Evolutionary conservation across 2,888 invertebrate genomes (phyloP), one percentile per base, ranked within the genome.

Genomic region (Lymantria dispar): DNA sequence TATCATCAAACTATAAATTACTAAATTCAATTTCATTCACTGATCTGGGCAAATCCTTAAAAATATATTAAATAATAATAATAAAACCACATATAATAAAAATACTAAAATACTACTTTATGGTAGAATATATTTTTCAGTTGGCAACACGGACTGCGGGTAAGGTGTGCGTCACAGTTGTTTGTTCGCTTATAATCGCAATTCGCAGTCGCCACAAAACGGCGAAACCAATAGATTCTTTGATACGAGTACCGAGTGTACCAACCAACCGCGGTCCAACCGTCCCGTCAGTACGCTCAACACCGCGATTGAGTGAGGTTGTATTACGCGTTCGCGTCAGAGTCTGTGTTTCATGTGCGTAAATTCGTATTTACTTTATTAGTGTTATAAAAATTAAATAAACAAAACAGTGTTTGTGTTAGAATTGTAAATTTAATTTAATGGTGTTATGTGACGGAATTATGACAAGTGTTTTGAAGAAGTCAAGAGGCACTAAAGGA

Each of bases 401-500:
- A 46, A 52, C 45, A 65, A 65, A 68, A 54, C 48, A 47, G 64
- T 67, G 67, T 62, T 43, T 59, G 64, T 67, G 67, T 45, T 56
- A 47, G n/a, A 55, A 53, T 41, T 7, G n/a, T 1, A 15, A 48
- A 47, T 56, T 58, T 51, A 47, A 52, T 50, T 47, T n/a, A 51
- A 54, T 74, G 78, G 80, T 87, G 87, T 84, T 72, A 82, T 86
- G 88, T 89, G 85, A 76, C 69, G 48, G 45, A 64, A 70, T 76
- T 78, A 90, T 91, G 91, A 91, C 90, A 60, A 90, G 91, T 91
- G 91, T 91, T 64, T 81, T 91, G 64, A 92, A 91, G 74, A 91
- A 90, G 73, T 83, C 88, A 48, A 85, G 83, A 76, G 91, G 88
- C 48, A 79, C 83, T 52, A 91, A 91, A 77, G 89, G 89, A 56